Base-by-base conservation (phyloP, 1,140 invertebrate genomes). In the Conopomorpha cramerella region DNA sequence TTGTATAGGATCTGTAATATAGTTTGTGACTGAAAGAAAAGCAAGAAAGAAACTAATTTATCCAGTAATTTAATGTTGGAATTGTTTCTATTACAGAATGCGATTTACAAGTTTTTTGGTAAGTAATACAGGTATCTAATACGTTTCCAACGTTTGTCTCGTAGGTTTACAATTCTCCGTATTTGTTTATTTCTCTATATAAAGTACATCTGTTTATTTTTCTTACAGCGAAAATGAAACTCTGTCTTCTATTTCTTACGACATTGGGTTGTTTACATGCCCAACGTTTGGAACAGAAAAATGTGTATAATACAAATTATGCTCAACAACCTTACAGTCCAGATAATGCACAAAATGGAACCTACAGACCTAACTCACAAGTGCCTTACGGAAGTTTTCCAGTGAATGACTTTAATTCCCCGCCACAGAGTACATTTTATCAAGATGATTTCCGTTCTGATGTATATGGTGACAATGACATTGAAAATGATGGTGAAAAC, bases 371-470 rank as follows among this genome's bases (percentile, higher is more conserved):
- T 3, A 63, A 62, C 39, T 25, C 45, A 3, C 66, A 74, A 45
- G 41, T 67, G 32, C 67, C 71, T 18, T 76, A 68, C 38, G 70
- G 70, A 7, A 65, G 62, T 42, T 65, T 64, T 39, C 53, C 70
- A 8, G 55, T 72, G 8, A 65, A 66, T 29, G 65, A 74, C 15
- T 66, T 65, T 27, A 40, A 57, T 29, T 41, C 51, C n/a, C 35
- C 25, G 33, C 36, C 49, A 8, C 68, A 72, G 36, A 76, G 67
- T 47, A 63, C 66, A n/a, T 76, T 76, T 45, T 76, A 76, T 25
- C 18, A 33, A 14, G 55, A 49, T 29, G 36, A 31, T 18, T 59
- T 45, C 30, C 56, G 55, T 30, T 60, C 60, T 7, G 60, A 73
- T 31, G 49, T 40, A 15, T 73, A 64, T 26, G 55, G 54, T 3